phyloP scores from a whole-genome alignment of 2,888 invertebrate genomes.

The Synanthedon myopaeformis region DNA sequence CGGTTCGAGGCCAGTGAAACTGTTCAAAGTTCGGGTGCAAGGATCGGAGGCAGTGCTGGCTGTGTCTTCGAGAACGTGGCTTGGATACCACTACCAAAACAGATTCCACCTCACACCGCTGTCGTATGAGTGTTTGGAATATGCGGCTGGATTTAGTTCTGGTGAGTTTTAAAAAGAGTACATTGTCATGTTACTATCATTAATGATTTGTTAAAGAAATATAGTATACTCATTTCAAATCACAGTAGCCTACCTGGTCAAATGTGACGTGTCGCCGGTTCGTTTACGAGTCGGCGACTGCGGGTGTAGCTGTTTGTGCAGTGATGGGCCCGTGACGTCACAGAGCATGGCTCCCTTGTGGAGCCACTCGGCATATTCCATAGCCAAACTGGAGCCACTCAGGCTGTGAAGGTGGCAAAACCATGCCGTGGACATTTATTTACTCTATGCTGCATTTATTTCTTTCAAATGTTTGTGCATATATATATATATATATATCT shows the following conservation, averaged over 20 bases:
- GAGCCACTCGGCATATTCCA: constrained; percentile 79
- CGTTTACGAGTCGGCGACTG: constrained; percentile 23
- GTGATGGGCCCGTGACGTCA: constrained; percentile 73
- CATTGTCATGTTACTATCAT: too few relatives aligned
- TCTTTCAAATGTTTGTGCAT: too few relatives aligned
- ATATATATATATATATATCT: too few relatives aligned
- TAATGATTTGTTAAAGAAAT: too few relatives aligned
- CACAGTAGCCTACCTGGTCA: too few relatives aligned
- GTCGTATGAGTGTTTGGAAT: constrained; percentile 96
- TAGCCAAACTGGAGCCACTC: constrained; percentile 77
- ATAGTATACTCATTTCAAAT: neutral
- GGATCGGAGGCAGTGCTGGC: constrained; percentile 96
- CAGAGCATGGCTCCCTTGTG: constrained; percentile 69
- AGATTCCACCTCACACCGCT: constrained; percentile 94
- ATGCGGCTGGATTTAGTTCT: constrained; percentile 95
- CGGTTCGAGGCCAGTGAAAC: constrained; percentile 94
- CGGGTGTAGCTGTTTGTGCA: constrained; percentile 68
- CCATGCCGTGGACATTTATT: constrained; percentile 72
- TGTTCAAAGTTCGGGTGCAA: constrained; percentile 96
- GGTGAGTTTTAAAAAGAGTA: constrained; percentile 41
- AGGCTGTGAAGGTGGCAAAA: constrained; percentile 74
- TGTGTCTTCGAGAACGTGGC: constrained; percentile 97
- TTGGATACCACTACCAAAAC: constrained; percentile 98
- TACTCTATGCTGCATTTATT: too few relatives aligned
- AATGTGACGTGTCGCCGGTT: constrained; percentile 36